Base-by-base conservation (phyloP, 2,113 vertebrate species). In the Hymenochirus boettgeri region DNA sequence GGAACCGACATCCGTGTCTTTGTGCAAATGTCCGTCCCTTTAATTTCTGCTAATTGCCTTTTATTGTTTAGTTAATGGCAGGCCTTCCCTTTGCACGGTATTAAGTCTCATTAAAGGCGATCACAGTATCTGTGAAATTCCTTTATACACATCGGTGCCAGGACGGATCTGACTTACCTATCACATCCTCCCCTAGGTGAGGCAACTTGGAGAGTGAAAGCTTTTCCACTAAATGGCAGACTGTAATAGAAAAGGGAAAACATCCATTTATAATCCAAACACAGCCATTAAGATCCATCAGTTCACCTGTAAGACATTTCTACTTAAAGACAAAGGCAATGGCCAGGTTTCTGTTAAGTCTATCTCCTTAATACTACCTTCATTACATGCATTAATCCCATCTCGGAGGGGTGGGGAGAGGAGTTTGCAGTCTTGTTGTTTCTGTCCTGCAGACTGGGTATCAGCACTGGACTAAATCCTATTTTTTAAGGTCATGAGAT, bases 161-260 rank as follows among this genome's bases (percentile, higher is more conserved):
- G n/a, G n/a, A n/a, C n/a, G n/a, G n/a, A n/a, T n/a, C n/a, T 2
- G 1, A 79, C 86, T 4, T 84, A 99, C 96, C 72, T 0, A 97
- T 88, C 3, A 94, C 37, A 0, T 88, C 74, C 26, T 95, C 86
- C 4, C 82, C 88, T 77, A 77, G 86, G 63, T 93, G 92, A 1
- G 95, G 92, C 86, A 98, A 85, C 82, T 86, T 90, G 70, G 95
- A 95, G n/a, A 91, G 77, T 0, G 93, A 94, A 71, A 95, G 55
- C 61, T 92, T 97, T 72, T 97, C 88, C 75, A 99, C 93, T 31
- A 99, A 83, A 51, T 71, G 1, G 56, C 93, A 97, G 48, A 98
- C 95, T 98, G 77, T 9, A 61, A 42, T 57, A 52, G 55, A 50
- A 72, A 71, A 76, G 33, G 69, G 1, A 66, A 66, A 31, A 10